These are phyloP conservation scores for Lasiurus borealis DNA, from an alignment of 2,113 vertebrate species.

Conservation along the genomic window DNA sequence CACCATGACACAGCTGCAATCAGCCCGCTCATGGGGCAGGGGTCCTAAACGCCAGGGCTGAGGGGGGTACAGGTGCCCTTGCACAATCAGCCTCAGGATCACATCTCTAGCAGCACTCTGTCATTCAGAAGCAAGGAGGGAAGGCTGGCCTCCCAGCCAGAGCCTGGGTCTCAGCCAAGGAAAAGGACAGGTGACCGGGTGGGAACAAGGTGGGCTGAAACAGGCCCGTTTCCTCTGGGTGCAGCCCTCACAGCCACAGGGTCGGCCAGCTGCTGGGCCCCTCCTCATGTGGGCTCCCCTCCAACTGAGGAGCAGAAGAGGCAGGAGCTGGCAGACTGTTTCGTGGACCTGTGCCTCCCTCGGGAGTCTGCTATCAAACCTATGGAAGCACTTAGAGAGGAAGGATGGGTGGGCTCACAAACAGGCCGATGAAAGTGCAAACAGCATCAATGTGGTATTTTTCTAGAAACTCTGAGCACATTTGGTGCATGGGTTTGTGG, in stretches of 20 bases:
- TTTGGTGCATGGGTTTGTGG: background rate
- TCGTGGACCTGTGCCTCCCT: background rate
- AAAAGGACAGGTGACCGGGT: background rate
- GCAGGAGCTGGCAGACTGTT: background rate
- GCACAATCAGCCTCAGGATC: background rate
- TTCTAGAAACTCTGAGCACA: background rate
- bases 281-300: background rate
- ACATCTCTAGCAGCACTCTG: background rate
- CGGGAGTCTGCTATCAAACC: background rate
- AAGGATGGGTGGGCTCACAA: background rate
- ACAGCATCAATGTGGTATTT: background rate
- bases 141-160: too few species aligned
- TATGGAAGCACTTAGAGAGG: too few species aligned
- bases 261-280: background rate
- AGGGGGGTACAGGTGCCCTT: too few species aligned
- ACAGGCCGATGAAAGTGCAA: background rate
- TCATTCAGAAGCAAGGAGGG: background rate
- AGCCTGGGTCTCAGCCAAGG: background rate
- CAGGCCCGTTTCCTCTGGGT: background rate
- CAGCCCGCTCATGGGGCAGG: background rate
- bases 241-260: background rate
- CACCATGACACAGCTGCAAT: too few species aligned
- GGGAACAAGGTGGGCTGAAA: background rate
- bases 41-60: background rate
- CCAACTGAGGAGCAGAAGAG: background rate